Base-by-base conservation (phyloP, 2,113 vertebrate species). In the Elephas maximus region DNA sequence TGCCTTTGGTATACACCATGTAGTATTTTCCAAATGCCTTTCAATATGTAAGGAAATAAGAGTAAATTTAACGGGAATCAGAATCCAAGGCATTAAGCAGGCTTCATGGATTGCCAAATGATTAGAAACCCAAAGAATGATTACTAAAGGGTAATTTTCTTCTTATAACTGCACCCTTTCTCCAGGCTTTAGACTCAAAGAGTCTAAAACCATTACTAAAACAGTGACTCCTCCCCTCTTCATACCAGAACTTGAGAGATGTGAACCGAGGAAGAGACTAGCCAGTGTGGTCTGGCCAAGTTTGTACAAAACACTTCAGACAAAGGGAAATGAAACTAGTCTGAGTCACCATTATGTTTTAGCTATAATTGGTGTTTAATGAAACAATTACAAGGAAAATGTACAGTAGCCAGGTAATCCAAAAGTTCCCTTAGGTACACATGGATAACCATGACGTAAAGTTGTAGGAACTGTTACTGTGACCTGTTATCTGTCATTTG, bases 121-220 rank as follows among this genome's bases (percentile, higher is more conserved):
- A 73, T 93, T 67, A 83, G 24, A 15, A 95, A 87, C 11, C 71
- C 41, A 74, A 93, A 83, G 33, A 88, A 88, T 67, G 24, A 74
- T 84, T 74, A 63, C 20, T 63, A 74, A 63, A 90, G 15, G 78
- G 48, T 51, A 3, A 73, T 67, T 93, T 94, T 28, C 15, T 67
- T 91, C 33, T 53, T 73, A 51, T 3, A 78, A 44, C 51, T 73
- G 48, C 11, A n/a, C 12, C 3, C 74, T 81, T 90, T 41, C 24
- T 82, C 48, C 44, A 84, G 77, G 81, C 4, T 37, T 26, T 83
- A 62, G 37, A 37, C 37, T 69, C n/a, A 45, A 93, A 8, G 28
- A 88, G 14, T 84, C 81, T 57, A 76, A 94, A 84, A 80, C 4
- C 30, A 77, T 8, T 57, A 63, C 7, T 26, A 91, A 88, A 74